Percentiles rank a stretch among this genome's conserved stretches.
phyloP scores from a whole-genome alignment of 2,888 invertebrate genomes.

The Thereva nobilitata region DNA sequence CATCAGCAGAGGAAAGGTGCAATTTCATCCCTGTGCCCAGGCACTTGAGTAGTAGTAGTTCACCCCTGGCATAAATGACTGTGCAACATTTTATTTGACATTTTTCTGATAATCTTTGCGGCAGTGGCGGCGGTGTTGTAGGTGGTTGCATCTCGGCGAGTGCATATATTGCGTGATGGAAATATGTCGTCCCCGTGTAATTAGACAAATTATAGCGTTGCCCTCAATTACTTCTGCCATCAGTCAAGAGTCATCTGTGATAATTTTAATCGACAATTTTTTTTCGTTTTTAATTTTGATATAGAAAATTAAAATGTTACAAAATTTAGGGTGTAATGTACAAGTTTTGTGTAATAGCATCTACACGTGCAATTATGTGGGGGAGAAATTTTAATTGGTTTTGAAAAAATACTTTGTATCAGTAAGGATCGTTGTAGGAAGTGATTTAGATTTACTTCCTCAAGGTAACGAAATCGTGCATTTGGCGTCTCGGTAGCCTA shows the following conservation, averaged over 20 bases:
- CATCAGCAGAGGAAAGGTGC: slow-evolving; percentile 18
- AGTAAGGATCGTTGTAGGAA: too few relatives aligned
- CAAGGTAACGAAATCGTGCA: too few relatives aligned
- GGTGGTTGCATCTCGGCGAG: slow-evolving; percentile 26
- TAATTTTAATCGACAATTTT: slow-evolving; percentile 9
- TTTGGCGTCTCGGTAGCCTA: too few relatives aligned
- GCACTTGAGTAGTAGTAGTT: background rate
- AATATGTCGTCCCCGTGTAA: slow-evolving; percentile 27
- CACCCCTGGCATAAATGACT: slow-evolving; percentile 18
- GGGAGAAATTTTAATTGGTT: too few relatives aligned
- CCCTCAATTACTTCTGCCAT: slow-evolving; percentile 11
- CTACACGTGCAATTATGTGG: too few relatives aligned
- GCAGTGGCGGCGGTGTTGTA: slow-evolving; percentile 14
- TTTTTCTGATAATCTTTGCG: background rate
- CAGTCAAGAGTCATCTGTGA: slow-evolving; percentile 21
- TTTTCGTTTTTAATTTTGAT: too few relatives aligned
- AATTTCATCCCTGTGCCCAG: slow-evolving; percentile 1
- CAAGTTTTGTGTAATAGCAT: too few relatives aligned
- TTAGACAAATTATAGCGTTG: slow-evolving; percentile 28
- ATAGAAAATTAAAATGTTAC: too few relatives aligned
- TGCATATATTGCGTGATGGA: slow-evolving; percentile 10
- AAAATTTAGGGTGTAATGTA: too few relatives aligned
- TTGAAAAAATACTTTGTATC: too few relatives aligned
- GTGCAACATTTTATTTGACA: slow-evolving; percentile 34
- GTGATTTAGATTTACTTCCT: too few relatives aligned